Conservation (phyloP, 2,797 vertebrate species). For the Coreius guichenoti region DNA sequence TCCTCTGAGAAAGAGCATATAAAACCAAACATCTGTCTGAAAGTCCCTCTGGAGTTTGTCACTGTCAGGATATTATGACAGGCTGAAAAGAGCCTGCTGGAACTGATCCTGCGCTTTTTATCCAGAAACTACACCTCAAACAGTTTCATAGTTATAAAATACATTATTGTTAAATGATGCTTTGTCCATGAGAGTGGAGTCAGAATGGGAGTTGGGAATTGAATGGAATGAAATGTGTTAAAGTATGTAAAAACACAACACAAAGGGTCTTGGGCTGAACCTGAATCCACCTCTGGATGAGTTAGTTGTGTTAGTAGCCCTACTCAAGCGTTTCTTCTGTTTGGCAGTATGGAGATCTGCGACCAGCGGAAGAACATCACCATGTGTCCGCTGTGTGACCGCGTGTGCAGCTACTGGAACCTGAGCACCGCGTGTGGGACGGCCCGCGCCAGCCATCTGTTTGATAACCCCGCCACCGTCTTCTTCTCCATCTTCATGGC, state of each 20-base stretch:
- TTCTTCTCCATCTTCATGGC: constrained; percentile 99
- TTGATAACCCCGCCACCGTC: constrained; percentile 96
- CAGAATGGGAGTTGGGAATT: neutral
- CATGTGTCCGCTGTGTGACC: constrained; percentile 96
- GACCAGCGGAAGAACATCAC: constrained; percentile 90
- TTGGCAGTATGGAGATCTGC: constrained; percentile 95
- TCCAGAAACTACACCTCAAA: neutral
- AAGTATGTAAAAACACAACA: neutral
- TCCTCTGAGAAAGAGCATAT: constrained; percentile 35
- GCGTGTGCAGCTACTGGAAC: constrained; percentile 95
- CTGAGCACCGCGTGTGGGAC: constrained; percentile 92
- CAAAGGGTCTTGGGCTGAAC: too few species aligned
- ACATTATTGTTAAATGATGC: neutral
- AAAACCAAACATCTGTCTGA: constrained; percentile 50
- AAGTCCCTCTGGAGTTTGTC: constrained; percentile 68
- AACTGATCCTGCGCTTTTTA: neutral
- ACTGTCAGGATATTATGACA: constrained; percentile 57
- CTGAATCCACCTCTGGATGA: too few species aligned
- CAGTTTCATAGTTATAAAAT: neutral
- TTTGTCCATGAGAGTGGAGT: neutral
- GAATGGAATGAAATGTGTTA: neutral
- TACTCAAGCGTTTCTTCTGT: neutral
- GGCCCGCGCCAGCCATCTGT: constrained; percentile 93
- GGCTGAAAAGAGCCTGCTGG: neutral
- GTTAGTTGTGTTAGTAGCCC: neutral